Evolutionary conservation across 53 echinoderm and acorn worm species (phyloP).

Genomic region (Hippasteria phrygiana): DNA sequence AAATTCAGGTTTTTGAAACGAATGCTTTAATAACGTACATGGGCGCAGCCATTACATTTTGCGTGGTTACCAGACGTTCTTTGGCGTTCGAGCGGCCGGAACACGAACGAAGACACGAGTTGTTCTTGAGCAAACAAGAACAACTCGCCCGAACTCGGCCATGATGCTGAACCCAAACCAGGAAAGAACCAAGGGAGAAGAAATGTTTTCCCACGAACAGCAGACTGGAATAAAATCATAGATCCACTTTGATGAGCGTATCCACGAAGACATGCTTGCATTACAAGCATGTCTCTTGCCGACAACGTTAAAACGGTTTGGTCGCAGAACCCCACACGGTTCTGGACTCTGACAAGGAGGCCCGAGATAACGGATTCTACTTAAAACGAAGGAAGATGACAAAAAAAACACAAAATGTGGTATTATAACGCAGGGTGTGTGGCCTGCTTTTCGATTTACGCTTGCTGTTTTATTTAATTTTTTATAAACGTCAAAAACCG

Average conservation of each 20-base stretch:
- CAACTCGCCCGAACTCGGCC: too few relatives aligned
- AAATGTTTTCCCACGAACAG: background rate
- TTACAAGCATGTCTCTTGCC: background rate
- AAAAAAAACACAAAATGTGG: slow-evolving; percentile 7
- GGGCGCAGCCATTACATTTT: too few relatives aligned
- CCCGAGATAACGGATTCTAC: slow-evolving; percentile 40
- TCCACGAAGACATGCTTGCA: background rate
- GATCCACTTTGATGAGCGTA: background rate
- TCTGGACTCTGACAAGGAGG: background rate
- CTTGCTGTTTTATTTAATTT: slow-evolving; percentile 64
- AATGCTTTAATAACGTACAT: too few relatives aligned
- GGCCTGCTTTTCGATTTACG: slow-evolving; percentile 51
- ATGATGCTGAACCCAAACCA: too few relatives aligned
- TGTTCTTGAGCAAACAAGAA: too few relatives aligned
- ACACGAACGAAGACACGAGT: too few relatives aligned
- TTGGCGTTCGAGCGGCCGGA: too few relatives aligned
- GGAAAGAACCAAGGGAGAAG: too few relatives aligned
- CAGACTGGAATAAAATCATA: background rate
- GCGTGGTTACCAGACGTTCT: too few relatives aligned
- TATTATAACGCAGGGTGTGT: slow-evolving; percentile 25
- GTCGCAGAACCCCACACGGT: background rate
- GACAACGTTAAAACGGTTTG: background rate
- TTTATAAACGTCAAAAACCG: background rate
- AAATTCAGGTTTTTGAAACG: too few relatives aligned
- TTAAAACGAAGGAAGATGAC: slow-evolving; percentile 6